Conservation (phyloP, 1,140 invertebrate species). For the Myzus persicae region DNA sequence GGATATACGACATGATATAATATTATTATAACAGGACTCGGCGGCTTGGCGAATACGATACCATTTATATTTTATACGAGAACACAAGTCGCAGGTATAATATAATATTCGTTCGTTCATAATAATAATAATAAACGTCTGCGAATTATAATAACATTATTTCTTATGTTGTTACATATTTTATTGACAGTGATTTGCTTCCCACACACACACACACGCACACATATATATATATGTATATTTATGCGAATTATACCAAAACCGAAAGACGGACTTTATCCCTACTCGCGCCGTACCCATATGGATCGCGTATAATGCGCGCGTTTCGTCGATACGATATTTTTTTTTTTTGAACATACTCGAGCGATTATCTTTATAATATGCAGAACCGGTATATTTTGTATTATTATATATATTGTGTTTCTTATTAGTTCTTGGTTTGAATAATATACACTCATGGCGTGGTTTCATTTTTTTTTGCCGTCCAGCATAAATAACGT, state of each 20-base stretch:
- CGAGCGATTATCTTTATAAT: neutral
- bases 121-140: neutral
- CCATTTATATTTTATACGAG: too few relatives aligned
- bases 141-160: neutral
- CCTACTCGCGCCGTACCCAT: neutral
- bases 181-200: neutral
- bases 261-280: neutral
- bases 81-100: neutral
- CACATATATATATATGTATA: too few relatives aligned
- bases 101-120: neutral
- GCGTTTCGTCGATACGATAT: neutral
- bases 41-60: neutral
- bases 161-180: too few relatives aligned
- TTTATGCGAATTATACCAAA: too few relatives aligned
- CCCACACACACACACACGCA: too few relatives aligned
- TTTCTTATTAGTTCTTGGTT: neutral
- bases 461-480: neutral
- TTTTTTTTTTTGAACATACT: neutral
- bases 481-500: too few relatives aligned
- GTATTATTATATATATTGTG: neutral
- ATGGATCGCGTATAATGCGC: neutral
- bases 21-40: constrained; percentile 23
- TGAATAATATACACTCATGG: neutral
- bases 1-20: neutral
- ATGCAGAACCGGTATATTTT: neutral